Percentiles rank a stretch among this genome's conserved stretches.
These are phyloP conservation scores for Lagopus leucura DNA, from an alignment of 2,113 vertebrate genomes.

Conservation along the genomic window DNA sequence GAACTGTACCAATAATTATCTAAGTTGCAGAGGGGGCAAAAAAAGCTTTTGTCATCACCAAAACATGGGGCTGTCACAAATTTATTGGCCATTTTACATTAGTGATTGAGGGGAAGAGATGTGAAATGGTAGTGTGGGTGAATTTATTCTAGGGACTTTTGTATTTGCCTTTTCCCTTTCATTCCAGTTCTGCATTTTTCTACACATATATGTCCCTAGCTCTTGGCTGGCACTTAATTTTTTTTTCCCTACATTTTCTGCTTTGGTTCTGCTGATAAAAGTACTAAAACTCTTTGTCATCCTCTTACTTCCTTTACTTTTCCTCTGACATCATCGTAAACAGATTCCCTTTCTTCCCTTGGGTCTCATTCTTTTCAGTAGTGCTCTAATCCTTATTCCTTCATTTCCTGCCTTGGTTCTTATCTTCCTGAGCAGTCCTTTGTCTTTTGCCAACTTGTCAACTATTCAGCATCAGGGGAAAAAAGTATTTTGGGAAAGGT, in stretches of 20 bases:
- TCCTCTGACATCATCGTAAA: background rate
- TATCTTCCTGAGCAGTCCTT: background rate
- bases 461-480: background rate
- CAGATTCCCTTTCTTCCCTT: background rate
- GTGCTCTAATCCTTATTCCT: background rate
- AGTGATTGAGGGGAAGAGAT: background rate
- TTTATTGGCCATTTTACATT: fast-evolving
- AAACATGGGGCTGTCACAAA: fast-evolving
- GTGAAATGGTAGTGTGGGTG: background rate
- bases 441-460: background rate
- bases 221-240: background rate
- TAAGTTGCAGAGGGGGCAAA: fast-evolving
- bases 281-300: background rate
- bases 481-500: background rate
- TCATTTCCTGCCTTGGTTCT: background rate
- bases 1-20: fast-evolving
- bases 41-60: too few relatives aligned
- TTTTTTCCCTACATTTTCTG: background rate
- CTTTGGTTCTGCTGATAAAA: background rate
- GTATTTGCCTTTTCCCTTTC: background rate
- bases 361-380: background rate
- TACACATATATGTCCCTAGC: background rate
- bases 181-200: background rate
- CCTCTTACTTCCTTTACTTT: background rate
- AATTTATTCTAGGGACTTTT: background rate